Evolutionary conservation across 2,888 invertebrate species (phyloP), one percentile per base, ranked within the genome.

Genomic region (Osedax fenrisi): DNA sequence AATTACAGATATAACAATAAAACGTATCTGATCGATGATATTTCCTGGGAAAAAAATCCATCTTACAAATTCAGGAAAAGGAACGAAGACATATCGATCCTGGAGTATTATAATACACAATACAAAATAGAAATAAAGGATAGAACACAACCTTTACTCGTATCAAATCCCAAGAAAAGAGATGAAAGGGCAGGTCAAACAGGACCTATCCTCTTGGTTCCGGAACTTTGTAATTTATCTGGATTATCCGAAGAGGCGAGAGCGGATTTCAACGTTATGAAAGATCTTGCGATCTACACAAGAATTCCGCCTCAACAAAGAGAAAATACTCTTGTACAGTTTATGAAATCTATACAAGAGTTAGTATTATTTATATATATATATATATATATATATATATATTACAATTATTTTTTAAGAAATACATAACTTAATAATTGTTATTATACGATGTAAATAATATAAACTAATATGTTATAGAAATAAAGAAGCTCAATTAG

Each of bases 1-100:
- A n/a, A n/a, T n/a, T 75, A 0, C 67, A 84, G 90, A 1, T 95
- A 96, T 81, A 96, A 95, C 82, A 93, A 94, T 82, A 90, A 89
- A 79, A 89, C 91, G 0, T 95, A 95, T 82, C 84, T 90, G 41
- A 88, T 96, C 10, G 92, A 94, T 82, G 91, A 92, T 77, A 89
- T 97, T 23, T 88, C 89, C 22, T 93, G 91, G 87, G 87, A 89
- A 0, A 86, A 88, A 83, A 89, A 86, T 27, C 94, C 95, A 0
- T 83, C 80, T 73, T 87, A 88, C 0, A 88, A 88, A 0, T 96
- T 96, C 82, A 86, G 81, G 13, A 80, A 80, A 67, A 81, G 82
- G 75, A 81, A 80, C 2, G 41, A 41, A 41, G 76, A 85, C 77
- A 88, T 90, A 0, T 86, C 88, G 0, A 91, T 89, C 78, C 79